phyloP scores from a whole-genome alignment of 2,113 vertebrate species.

The Odocoileus hemionus region DNA sequence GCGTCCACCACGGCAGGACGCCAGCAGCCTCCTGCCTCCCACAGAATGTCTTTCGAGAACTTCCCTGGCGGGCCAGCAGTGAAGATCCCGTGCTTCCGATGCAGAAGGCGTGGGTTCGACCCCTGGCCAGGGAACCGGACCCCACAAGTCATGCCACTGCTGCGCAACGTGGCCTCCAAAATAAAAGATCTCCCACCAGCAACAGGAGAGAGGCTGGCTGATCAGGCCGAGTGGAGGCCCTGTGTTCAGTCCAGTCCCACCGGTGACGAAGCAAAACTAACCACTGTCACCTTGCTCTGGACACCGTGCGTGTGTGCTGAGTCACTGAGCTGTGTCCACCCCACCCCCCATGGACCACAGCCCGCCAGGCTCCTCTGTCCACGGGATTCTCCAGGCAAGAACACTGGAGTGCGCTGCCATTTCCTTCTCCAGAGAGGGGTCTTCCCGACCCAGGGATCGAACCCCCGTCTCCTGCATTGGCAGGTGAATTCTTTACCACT shows the following conservation, averaged over 20 bases:
- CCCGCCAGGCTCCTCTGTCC: no score
- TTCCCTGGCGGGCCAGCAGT: accelerated
- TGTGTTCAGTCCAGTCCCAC: no score
- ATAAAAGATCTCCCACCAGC: neutral
- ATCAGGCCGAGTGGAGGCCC: neutral
- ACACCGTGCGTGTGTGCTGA: accelerated
- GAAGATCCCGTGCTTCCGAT: neutral
- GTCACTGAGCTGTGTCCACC: neutral
- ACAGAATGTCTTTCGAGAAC: neutral
- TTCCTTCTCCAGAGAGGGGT: neutral
- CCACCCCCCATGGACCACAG: accelerated
- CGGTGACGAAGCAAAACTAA: neutral
- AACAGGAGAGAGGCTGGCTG: neutral
- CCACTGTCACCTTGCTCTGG: neutral
- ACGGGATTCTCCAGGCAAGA: no score
- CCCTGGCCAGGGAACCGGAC: neutral
- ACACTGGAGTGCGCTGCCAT: no score
- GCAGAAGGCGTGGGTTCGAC: accelerated
- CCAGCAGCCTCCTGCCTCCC: neutral
- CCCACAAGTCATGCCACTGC: neutral
- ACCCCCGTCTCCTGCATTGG: neutral
- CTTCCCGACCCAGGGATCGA: neutral
- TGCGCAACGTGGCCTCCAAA: accelerated
- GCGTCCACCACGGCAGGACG: accelerated
- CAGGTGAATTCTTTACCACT: neutral